Evolutionary conservation across 2,113 vertebrate genomes (phyloP).

Genomic region (Cavia aperea): DNA sequence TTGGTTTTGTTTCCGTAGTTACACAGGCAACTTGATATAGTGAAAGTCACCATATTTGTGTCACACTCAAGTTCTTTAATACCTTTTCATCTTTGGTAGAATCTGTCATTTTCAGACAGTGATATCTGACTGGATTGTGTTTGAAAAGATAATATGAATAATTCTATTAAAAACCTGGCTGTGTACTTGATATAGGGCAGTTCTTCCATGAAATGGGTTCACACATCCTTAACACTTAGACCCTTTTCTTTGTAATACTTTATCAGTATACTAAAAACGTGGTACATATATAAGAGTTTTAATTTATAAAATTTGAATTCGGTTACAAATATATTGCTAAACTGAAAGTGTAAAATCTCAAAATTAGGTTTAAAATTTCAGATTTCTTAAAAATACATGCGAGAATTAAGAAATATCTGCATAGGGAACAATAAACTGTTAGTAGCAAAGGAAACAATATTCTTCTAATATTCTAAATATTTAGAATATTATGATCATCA

Average conservation of each 20-base stretch:
- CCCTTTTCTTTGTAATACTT: not conserved
- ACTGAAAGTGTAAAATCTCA: constrained; percentile 53
- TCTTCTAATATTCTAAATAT: constrained; percentile 65
- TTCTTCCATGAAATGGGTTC: not conserved
- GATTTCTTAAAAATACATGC: constrained; percentile 69
- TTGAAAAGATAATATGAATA: not conserved
- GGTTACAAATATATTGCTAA: constrained; percentile 51
- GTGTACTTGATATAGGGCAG: not conserved
- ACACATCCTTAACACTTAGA: not conserved
- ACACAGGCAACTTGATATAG: not conserved
- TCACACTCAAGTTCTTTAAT: not conserved
- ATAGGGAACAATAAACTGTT: constrained; percentile 70
- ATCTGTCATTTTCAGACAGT: constrained; percentile 1
- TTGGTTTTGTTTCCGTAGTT: not conserved
- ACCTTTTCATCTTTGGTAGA: not conserved
- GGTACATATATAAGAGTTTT: not conserved
- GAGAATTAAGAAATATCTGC: constrained; percentile 65
- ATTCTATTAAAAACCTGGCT: not conserved
- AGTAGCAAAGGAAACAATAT: constrained; percentile 66
- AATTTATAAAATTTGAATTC: constrained; percentile 56
- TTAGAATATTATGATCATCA: constrained; percentile 65
- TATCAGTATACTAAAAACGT: constrained; percentile 38
- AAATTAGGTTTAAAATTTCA: constrained; percentile 71
- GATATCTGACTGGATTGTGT: not conserved
- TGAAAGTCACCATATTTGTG: not conserved